Conservation (phyloP, 2,113 vertebrate species). For the Odocoileus virginianus region DNA sequence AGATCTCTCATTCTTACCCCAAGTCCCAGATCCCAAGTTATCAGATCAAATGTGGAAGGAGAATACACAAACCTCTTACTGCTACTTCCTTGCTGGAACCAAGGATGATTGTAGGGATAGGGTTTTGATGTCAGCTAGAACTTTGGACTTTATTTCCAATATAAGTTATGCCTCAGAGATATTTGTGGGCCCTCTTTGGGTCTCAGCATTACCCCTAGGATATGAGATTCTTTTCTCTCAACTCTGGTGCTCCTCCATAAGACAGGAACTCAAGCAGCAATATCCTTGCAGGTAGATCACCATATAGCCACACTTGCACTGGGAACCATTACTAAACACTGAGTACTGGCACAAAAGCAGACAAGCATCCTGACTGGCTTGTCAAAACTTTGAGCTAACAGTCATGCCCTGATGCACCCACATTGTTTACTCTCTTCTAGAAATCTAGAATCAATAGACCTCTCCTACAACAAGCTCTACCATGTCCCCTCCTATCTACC, state of each 20-base stretch:
- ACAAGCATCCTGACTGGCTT: background rate
- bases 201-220: background rate
- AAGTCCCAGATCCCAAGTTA: background rate
- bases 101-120: background rate
- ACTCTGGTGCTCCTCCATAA: background rate
- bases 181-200: background rate
- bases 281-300: background rate
- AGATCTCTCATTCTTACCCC: background rate
- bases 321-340: background rate
- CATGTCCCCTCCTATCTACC: slow-evolving; percentile 96
- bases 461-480: slow-evolving; percentile 93
- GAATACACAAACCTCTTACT: background rate
- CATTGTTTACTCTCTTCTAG: slow-evolving; percentile 71
- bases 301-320: background rate
- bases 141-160: background rate
- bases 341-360: background rate
- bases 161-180: background rate
- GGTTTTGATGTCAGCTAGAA: background rate
- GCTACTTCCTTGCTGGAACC: background rate
- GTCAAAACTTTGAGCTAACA: background rate
- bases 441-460: slow-evolving; percentile 94
- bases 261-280: background rate
- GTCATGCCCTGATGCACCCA: background rate
- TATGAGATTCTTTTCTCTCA: background rate
- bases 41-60: background rate